Percentiles rank a stretch among this genome's conserved stretches.
phyloP scores from a whole-genome alignment of 2,888 invertebrate genomes.

The Teleogryllus oceanicus region DNA sequence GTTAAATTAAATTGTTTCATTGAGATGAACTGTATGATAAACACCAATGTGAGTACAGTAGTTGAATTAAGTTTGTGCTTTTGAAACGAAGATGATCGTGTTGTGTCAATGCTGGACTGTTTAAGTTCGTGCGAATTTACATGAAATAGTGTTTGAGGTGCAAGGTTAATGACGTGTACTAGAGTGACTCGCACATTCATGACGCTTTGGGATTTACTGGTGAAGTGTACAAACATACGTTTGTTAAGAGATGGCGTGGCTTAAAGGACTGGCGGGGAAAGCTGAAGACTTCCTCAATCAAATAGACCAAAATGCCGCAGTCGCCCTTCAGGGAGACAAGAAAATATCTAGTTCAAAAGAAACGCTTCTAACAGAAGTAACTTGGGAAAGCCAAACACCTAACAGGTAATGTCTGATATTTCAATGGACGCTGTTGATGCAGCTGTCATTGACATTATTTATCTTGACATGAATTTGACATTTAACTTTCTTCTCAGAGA shows the following conservation, averaged over 20 bases:
- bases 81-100: too few relatives aligned
- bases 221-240: too few relatives aligned
- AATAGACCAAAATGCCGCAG: constrained; percentile 70
- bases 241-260: constrained; percentile 61
- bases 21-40: too few relatives aligned
- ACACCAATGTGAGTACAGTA: too few relatives aligned
- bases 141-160: neutral
- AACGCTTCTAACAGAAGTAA: constrained; percentile 31
- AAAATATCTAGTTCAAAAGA: constrained; percentile 25
- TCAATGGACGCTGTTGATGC: neutral
- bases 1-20: too few relatives aligned
- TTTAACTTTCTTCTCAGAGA: neutral
- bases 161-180: too few relatives aligned
- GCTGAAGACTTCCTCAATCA: constrained; percentile 72
- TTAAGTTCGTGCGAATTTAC: too few relatives aligned
- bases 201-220: too few relatives aligned
- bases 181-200: too few relatives aligned
- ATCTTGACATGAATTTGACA: neutral
- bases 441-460: neutral
- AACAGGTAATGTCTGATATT: neutral
- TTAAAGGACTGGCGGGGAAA: constrained; percentile 67
- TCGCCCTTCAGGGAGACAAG: constrained; percentile 52
- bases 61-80: too few relatives aligned
- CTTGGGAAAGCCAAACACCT: constrained; percentile 28
- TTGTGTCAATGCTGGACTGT: too few relatives aligned